Evolutionary conservation across 2,113 vertebrate species (phyloP), one percentile per base, ranked within the genome.

Genomic region (Sorex fumeus): DNA sequence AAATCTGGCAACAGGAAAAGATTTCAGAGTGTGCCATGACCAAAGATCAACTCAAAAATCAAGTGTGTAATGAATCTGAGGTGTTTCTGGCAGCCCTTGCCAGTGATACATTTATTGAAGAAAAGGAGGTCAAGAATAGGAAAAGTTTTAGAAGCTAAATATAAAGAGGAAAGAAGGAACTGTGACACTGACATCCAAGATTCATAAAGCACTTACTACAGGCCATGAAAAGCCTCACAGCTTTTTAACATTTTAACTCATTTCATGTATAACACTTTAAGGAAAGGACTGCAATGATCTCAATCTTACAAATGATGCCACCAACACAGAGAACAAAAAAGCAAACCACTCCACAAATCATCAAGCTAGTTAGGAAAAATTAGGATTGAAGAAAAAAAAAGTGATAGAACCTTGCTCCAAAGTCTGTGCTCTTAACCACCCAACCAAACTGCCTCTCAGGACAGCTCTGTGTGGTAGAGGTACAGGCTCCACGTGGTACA

Each of bases 401-500:
- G 57, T 60, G 57, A 16, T 21, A 19, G 16, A 60, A 78, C 60
- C 72, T 70, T 60, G 30, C 32, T 60, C 71, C 57, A 18, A 53
- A 60, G 27, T 50, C 64, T 91, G 32, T 2, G 18, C 30, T 88
- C 76, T 79, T 60, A 69, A 66, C 27, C n/a, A 30, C 10, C 25
- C 47, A 87, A 94, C 69, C 50, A 64, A 89, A 82, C 8, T 66
- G 64, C 36, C 36, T 89, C 19, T 62, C 7, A 21, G 8, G 64
- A 83, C 34, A 90, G n/a, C 47, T 43, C 28, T 21, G 8, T 10
- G 36, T 3, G 23, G 34, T 18, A 15, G 40, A 30, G 30, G 28
- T 50, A 50, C 4, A 40, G 43, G n/a, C 27, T 45, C 19, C 32
- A 7, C 10, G 8, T 30, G 23, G 45, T 19, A 16, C 7, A 6